Conservation (phyloP, 2,797 vertebrate genomes). For the Pseudochromis fuscus region DNA sequence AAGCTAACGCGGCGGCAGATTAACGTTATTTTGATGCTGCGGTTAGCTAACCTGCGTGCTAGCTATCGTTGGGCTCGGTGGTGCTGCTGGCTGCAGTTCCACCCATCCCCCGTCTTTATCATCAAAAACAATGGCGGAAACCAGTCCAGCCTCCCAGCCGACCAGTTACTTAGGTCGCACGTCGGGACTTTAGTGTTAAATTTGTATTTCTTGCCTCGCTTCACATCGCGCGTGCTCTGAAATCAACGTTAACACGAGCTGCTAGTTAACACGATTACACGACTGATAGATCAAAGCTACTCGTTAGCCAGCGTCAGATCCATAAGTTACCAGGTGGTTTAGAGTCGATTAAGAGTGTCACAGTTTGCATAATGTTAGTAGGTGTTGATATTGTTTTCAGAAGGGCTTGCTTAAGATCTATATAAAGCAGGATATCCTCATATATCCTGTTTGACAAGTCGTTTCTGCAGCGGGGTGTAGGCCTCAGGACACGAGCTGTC, state of each 20-base stretch:
- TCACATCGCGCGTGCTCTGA: neutral
- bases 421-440: slow-evolving; percentile 25
- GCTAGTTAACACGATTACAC: slow-evolving; percentile 44
- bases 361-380: neutral
- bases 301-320: slow-evolving; percentile 27
- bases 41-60: slow-evolving; percentile 55
- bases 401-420: neutral
- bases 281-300: slow-evolving; percentile 46
- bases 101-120: slow-evolving; percentile 83
- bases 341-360: neutral
- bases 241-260: slow-evolving; percentile 6
- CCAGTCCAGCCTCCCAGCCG: slow-evolving; percentile 49
- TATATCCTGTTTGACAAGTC: slow-evolving; percentile 62
- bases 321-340: slow-evolving; percentile 38
- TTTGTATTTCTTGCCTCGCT: too few species aligned
- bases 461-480: neutral
- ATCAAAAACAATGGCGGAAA: slow-evolving; percentile 83
- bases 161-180: neutral
- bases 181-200: neutral
- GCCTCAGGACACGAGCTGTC: neutral
- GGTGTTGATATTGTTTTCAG: slow-evolving; percentile 12
- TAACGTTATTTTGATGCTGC: slow-evolving; percentile 53
- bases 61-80: slow-evolving; percentile 57
- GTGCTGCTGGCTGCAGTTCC: slow-evolving; percentile 69
- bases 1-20: neutral